Base-by-base conservation (phyloP, 2,113 vertebrate genomes). In the Hippocampus abdominalis region DNA sequence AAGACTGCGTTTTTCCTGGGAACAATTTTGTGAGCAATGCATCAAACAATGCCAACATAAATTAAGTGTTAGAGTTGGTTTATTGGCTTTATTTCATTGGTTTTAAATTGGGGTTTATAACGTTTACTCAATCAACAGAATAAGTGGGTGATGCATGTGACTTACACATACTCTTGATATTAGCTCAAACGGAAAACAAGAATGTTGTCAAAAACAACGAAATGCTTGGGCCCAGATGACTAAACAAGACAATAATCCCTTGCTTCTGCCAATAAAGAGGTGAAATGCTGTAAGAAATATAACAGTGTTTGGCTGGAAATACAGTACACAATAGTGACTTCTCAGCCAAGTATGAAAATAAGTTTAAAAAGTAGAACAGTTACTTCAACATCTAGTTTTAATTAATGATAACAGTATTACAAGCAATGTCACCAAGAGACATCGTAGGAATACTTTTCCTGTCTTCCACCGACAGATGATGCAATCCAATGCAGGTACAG, bases 401-500 rank as follows among this genome's bases (percentile, higher is more conserved):
- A 23, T 44, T 23, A 15, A 25, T 32, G 0, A 27, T 57, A 27
- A 2, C 4, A 4, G 5, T 36, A 27, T 27, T 16, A 18, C 42
- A 44, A 7, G 40, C 11, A 25, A 27, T 23, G 11, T 27, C 63
- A 23, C 13, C 42, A 46, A 7, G 8, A 44, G 40, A 64, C 23
- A 16, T 25, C 4, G 29, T 40, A 21, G 21, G 1, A 59, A 63
- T 1, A n/a, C 20, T n/a, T 20, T 15, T 10, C 1, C 62, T 8
- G 20, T 44, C 23, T 53, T 49, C 18, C 56, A 68, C 23, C 78
- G 69, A 68, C 69, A 81, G 83, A 56, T 89, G 88, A 90, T 74
- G 89, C 89, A 90, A 90, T 81, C 73, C n/a, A n/a, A 42, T 62
- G 64, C 67, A 62, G 25, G 64, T 69, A 36, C 9, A 16, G 4